Percentiles rank a stretch among this genome's conserved stretches.
Evolutionary conservation across 2,797 vertebrate species (phyloP).

Genomic region (Onychomys arenicola): DNA sequence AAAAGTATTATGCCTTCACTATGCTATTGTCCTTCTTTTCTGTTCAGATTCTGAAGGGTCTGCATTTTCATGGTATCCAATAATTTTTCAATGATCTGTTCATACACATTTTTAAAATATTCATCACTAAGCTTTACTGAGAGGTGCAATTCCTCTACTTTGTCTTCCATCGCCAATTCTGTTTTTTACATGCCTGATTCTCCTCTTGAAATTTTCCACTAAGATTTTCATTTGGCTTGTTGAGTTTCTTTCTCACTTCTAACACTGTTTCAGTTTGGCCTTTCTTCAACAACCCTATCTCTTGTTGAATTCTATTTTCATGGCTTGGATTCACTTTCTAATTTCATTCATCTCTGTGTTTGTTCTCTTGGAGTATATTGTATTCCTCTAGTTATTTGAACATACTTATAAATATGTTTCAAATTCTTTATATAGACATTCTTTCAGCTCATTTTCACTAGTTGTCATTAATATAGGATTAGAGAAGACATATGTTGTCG

Average conservation of each 20-base stretch:
- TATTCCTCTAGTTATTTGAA: not conserved
- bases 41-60: not conserved
- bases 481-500: not conserved
- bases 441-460: not conserved
- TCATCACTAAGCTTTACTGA: not conserved
- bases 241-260: not conserved
- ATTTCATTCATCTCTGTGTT: not conserved
- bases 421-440: not conserved
- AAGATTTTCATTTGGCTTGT: not conserved
- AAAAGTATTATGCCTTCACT: not conserved
- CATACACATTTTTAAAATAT: no score
- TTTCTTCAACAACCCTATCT: not conserved
- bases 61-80: not conserved
- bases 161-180: not conserved
- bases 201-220: not conserved
- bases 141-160: not conserved
- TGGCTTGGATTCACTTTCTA: no score
- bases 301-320: not conserved
- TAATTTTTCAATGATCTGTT: not conserved
- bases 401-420: not conserved
- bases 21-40: not conserved
- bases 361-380: not conserved
- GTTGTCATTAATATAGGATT: not conserved
- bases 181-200: not conserved
- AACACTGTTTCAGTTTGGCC: not conserved